Conservation (phyloP, 2,113 vertebrate genomes). For the Gymnocephalus cernua region DNA sequence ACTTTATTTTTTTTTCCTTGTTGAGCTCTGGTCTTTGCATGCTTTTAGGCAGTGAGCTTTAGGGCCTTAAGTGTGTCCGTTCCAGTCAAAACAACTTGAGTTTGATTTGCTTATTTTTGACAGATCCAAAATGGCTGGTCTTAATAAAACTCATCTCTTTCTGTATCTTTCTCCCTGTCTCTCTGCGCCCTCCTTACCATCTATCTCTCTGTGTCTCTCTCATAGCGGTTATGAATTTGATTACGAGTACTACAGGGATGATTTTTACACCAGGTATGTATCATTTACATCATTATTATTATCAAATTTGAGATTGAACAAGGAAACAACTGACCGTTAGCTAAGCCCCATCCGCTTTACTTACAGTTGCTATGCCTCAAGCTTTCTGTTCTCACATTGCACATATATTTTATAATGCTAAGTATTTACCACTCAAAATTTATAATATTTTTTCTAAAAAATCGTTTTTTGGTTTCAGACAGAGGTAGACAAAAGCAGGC, state of each 20-base stretch:
- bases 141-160: slow-evolving; percentile 2
- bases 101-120: slow-evolving; percentile 57
- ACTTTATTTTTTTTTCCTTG: slow-evolving; percentile 10
- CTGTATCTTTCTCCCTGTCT: slow-evolving; percentile 12
- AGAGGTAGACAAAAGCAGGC: background rate
- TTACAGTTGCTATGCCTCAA: background rate
- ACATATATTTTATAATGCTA: background rate
- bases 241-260: slow-evolving; percentile 99
- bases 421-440: background rate
- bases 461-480: background rate
- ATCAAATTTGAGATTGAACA: background rate
- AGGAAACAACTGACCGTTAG: background rate
- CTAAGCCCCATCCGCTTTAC: accelerated
- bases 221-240: slow-evolving; percentile 97
- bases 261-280: slow-evolving; percentile 98
- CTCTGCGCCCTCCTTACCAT: slow-evolving; percentile 60
- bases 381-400: background rate
- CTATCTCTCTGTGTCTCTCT: slow-evolving; percentile 30
- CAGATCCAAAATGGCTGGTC: slow-evolving; percentile 51
- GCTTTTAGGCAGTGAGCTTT: slow-evolving; percentile 32
- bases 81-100: slow-evolving; percentile 24
- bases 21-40: slow-evolving; percentile 37
- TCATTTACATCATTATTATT: background rate
- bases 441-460: background rate
- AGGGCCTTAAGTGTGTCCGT: slow-evolving; percentile 42